Evolutionary conservation across 2,888 invertebrate genomes (phyloP).

Genomic region (Cotesia congregata): DNA sequence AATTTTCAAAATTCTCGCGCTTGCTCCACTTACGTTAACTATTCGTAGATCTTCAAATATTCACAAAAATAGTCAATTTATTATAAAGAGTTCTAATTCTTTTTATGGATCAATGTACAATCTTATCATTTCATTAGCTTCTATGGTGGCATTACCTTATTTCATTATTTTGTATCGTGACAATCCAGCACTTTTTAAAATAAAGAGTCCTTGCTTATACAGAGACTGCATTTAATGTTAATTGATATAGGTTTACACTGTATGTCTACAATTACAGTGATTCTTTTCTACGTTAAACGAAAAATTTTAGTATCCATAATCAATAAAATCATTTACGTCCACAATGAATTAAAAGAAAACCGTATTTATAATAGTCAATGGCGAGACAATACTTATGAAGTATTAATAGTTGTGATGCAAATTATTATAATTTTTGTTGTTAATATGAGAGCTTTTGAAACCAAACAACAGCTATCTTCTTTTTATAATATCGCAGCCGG

Average conservation of each 20-base stretch:
- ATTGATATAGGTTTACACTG: not conserved
- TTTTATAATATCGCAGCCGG: not conserved
- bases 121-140: not conserved
- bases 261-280: not conserved
- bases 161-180: not conserved
- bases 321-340: not conserved
- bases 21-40: not conserved
- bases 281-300: not conserved
- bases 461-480: not conserved
- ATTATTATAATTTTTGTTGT: not conserved
- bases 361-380: not conserved
- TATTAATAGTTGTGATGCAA: not conserved
- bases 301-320: not conserved
- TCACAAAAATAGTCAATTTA: not conserved
- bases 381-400: not conserved
- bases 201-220: not conserved
- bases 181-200: too few species aligned
- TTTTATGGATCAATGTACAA: not conserved
- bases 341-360: not conserved
- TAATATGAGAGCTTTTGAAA: not conserved
- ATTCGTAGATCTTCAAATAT: not conserved
- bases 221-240: not conserved
- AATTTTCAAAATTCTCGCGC: not conserved
- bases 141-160: not conserved
- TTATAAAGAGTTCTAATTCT: not conserved